A percentile compares a stretch with the other conserved stretches of the same genome.
Evolutionary conservation across 1,140 invertebrate species (phyloP).

Genomic region (Bacillus rossius): DNA sequence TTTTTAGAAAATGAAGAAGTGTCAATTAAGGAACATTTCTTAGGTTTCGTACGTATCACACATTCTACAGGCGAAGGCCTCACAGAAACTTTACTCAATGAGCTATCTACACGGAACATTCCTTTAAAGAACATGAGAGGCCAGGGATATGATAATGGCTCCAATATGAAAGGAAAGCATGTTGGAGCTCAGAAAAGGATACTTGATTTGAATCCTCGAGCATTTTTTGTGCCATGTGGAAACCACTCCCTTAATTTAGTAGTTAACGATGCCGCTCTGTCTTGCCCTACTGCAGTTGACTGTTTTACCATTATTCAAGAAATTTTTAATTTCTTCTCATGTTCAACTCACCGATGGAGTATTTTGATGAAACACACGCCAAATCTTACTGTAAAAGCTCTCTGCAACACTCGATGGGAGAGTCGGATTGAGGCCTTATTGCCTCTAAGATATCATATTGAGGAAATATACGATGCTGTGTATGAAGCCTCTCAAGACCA

Average conservation of each 20-base stretch:
- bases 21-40: constrained; percentile 19
- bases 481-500: constrained; percentile 12
- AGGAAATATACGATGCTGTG: constrained; percentile 17
- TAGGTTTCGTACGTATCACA: constrained; percentile 15
- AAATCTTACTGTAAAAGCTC: constrained; percentile 16
- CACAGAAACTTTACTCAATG: constrained; percentile 18
- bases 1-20: not conserved
- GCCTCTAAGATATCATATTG: constrained; percentile 16
- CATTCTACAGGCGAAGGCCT: constrained; percentile 15
- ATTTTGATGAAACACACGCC: constrained; percentile 5
- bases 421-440: constrained; percentile 14
- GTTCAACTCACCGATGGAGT: constrained; percentile 4
- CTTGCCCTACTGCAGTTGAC: constrained; percentile 4
- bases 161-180: constrained; percentile 32
- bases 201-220: constrained; percentile 20
- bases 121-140: constrained; percentile 28
- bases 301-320: constrained; percentile 18
- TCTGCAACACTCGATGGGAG: constrained; percentile 20
- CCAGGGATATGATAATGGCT: constrained; percentile 36
- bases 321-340: constrained; percentile 14
- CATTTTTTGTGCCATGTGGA: constrained; percentile 24
- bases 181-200: constrained; percentile 23
- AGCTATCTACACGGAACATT: constrained; percentile 9
- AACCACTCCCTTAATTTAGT: constrained; percentile 27
- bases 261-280: constrained; percentile 22